A percentile compares a stretch with the other conserved stretches of the same genome.
Conservation (phyloP, 2,113 vertebrate genomes). For the Motacilla alba region DNA sequence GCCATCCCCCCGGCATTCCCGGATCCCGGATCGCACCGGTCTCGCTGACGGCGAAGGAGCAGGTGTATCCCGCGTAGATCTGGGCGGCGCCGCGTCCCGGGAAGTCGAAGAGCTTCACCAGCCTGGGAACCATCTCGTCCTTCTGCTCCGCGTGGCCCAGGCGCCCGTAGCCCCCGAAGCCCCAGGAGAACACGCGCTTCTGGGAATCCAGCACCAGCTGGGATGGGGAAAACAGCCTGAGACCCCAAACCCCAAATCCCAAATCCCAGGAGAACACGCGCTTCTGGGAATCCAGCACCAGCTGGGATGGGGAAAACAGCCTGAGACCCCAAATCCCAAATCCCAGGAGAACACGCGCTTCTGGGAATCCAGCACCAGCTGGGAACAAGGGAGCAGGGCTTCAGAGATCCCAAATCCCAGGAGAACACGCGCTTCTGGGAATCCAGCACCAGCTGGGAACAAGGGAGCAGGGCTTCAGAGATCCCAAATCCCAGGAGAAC, state of each 20-base stretch:
- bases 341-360: background rate
- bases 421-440: conserved; percentile 95
- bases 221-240: background rate
- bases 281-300: background rate
- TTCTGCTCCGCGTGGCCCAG: background rate
- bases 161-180: conserved; percentile 82
- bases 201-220: conserved; percentile 89
- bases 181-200: conserved; percentile 96
- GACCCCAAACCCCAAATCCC: background rate
- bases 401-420: conserved; percentile 71
- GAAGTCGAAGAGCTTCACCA: background rate
- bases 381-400: too few relatives aligned
- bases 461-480: background rate
- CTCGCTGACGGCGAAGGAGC: background rate
- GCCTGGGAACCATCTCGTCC: background rate
- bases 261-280: background rate
- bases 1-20: background rate
- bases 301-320: too few relatives aligned
- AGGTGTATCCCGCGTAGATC: background rate
- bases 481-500: background rate
- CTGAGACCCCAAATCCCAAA: too few relatives aligned
- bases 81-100: background rate
- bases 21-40: background rate
- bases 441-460: conserved; percentile 82
- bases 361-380: background rate